Evolutionary conservation across 2,797 vertebrate species (phyloP).

Genomic region (Enoplosus armatus): DNA sequence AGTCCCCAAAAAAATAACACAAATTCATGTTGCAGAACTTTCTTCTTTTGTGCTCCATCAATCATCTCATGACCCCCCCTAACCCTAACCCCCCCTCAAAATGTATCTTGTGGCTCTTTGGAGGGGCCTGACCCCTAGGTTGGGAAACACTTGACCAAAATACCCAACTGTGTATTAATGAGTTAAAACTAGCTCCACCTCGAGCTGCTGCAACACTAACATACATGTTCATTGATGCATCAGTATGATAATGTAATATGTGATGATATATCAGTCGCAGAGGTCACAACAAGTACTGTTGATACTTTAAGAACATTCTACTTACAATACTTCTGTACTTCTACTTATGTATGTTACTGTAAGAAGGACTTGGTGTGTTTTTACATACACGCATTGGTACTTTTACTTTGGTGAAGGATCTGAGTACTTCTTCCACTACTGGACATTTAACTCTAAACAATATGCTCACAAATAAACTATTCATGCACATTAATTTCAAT

Average conservation of each 20-base stretch:
- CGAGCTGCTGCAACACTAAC: not conserved
- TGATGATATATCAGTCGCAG: not conserved
- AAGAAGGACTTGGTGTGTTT: not conserved
- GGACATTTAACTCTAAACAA: not conserved
- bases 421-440: not conserved
- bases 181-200: not conserved
- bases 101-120: not conserved
- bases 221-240: accelerated
- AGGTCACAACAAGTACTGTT: not conserved
- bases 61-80: not conserved
- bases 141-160: not conserved
- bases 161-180: not conserved
- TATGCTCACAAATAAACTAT: not conserved
- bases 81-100: too few relatives aligned
- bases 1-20: not conserved
- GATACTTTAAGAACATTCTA: not conserved
- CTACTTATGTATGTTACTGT: not conserved
- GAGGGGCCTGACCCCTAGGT: not conserved
- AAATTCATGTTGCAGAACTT: not conserved
- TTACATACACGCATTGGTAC: not conserved
- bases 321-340: not conserved
- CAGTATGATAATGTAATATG: not conserved
- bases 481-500: not conserved
- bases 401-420: not conserved
- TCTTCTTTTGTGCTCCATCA: not conserved